These are phyloP conservation scores for Polypterus senegalus DNA, from an alignment of 2,113 vertebrate species.

Conservation along the genomic window DNA sequence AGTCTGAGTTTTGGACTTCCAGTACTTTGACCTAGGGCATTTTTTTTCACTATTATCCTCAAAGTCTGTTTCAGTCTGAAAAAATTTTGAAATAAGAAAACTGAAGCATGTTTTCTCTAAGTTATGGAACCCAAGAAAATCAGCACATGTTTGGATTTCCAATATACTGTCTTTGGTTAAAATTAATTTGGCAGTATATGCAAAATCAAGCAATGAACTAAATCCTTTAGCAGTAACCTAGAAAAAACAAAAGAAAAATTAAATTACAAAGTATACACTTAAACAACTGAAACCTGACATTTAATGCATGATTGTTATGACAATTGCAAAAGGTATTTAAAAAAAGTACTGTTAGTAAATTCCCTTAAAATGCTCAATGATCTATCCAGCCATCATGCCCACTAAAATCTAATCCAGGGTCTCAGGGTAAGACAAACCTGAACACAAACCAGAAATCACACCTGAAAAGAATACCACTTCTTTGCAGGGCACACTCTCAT, in stretches of 20 bases:
- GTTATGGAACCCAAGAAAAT: constrained; percentile 70
- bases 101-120: constrained; percentile 87
- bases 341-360: no score
- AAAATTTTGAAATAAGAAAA: constrained; percentile 81
- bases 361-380: no score
- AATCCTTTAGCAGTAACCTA: constrained; percentile 89
- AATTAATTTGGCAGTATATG: constrained; percentile 81
- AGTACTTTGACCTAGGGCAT: constrained; percentile 54
- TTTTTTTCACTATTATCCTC: constrained; percentile 41
- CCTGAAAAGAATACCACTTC: no score
- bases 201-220: constrained; percentile 84
- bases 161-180: constrained; percentile 87
- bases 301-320: no score
- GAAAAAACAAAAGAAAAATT: constrained; percentile 5
- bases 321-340: no score
- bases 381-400: no score
- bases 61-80: constrained; percentile 39
- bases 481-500: no score
- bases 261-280: not conserved
- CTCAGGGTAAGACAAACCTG: no score
- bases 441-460: no score
- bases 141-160: constrained; percentile 72
- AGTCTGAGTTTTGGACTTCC: constrained; percentile 32
- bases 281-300: no score
- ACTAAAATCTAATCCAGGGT: no score